Percentiles rank a stretch among this genome's conserved stretches.
phyloP scores from a whole-genome alignment of 2,113 vertebrate genomes.

The Amazona vittata region DNA sequence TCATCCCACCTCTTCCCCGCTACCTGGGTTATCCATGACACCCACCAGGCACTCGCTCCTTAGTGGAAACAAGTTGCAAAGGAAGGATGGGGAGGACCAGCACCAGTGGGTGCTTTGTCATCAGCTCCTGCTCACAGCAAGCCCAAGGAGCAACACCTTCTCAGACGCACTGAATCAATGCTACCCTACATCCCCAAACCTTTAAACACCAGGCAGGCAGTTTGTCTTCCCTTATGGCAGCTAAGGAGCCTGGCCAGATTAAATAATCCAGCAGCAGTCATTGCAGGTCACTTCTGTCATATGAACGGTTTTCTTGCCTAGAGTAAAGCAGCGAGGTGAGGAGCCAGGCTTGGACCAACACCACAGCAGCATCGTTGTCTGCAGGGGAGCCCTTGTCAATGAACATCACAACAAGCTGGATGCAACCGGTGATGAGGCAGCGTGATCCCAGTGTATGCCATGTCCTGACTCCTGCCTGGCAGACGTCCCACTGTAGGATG shows the following conservation, averaged over 20 bases:
- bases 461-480: neutral
- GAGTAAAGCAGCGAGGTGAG: neutral
- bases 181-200: neutral
- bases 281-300: conserved; percentile 4
- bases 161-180: conserved; percentile 6
- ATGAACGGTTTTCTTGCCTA: neutral
- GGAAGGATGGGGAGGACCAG: neutral
- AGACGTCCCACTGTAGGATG: neutral
- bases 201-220: conserved; percentile 25
- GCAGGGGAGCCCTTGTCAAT: neutral
- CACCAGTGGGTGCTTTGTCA: neutral
- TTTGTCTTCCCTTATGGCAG: conserved; percentile 45
- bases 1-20: neutral
- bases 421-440: neutral
- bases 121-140: neutral
- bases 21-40: neutral
- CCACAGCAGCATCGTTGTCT: neutral
- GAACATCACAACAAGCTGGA: neutral
- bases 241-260: neutral
- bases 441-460: accelerated
- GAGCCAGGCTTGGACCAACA: neutral
- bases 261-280: neutral
- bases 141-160: neutral
- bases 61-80: accelerated
- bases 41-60: accelerated